A percentile compares a stretch with the other conserved stretches of the same genome.
Evolutionary conservation across 2,888 invertebrate species (phyloP).

Genomic region (Parnassius orleans): DNA sequence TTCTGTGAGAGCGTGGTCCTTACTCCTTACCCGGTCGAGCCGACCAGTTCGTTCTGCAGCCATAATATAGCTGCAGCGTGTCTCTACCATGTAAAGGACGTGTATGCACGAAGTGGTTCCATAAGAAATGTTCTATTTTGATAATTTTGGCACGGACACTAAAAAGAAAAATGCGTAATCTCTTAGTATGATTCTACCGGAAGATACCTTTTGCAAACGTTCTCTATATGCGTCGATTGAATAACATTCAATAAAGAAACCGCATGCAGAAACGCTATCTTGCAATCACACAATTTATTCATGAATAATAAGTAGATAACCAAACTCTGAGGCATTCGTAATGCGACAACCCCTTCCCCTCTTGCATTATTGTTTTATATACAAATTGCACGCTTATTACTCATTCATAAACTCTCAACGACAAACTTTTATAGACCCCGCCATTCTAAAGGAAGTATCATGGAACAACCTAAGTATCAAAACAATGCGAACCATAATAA

Average conservation of each 20-base stretch:
- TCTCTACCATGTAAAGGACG: too few relatives aligned
- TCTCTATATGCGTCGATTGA: not conserved
- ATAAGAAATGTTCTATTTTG: too few relatives aligned
- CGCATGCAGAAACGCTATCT: conserved; percentile 3
- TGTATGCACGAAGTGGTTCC: too few relatives aligned
- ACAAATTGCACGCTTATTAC: conserved; percentile 39
- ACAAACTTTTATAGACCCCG: conserved; percentile 32
- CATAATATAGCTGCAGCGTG: too few relatives aligned
- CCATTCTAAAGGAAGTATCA: conserved; percentile 19
- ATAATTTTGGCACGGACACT: too few relatives aligned
- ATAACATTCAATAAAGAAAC: conserved; percentile 1
- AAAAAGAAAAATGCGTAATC: too few relatives aligned
- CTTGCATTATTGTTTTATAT: conserved; percentile 35
- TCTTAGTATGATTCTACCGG: not conserved
- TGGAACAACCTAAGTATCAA: conserved; percentile 27
- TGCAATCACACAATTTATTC: conserved; percentile 24
- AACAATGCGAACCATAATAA: conserved; percentile 34
- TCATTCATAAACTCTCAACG: conserved; percentile 37
- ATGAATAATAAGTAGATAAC: conserved; percentile 31
- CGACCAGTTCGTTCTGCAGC: too few relatives aligned
- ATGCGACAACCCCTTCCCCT: conserved; percentile 21
- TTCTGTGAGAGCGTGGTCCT: too few relatives aligned
- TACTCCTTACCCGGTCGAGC: too few relatives aligned
- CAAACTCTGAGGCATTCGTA: conserved; percentile 29
- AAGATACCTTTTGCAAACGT: not conserved